phyloP scores from a whole-genome alignment of 2,797 vertebrate genomes.

The Liasis olivaceus region DNA sequence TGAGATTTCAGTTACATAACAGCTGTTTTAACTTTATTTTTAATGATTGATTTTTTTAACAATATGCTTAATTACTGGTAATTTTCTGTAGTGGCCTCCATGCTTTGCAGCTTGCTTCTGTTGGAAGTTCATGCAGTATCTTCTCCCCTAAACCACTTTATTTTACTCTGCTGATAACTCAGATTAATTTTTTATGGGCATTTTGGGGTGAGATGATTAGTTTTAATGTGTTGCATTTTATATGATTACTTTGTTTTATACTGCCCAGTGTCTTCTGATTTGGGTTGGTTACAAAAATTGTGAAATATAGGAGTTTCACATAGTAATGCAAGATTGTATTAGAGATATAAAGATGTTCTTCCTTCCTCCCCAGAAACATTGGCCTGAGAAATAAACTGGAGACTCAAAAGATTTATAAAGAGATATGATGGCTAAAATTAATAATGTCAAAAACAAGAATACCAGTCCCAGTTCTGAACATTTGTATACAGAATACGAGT shows the following conservation, averaged over 20 bases:
- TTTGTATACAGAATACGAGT: not conserved
- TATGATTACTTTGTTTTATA: not conserved
- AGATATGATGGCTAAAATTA: not conserved
- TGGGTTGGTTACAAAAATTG: not conserved
- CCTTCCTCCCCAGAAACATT: conserved; percentile 9
- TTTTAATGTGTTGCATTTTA: not conserved
- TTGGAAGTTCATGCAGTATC: not conserved
- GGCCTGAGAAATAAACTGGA: conserved; percentile 40
- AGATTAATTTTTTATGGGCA: not conserved
- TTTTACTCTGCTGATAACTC: not conserved
- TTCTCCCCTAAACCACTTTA: not conserved
- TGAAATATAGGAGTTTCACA: too few relatives aligned
- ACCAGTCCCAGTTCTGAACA: not conserved
- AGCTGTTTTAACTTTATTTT: not conserved
- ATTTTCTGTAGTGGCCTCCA: not conserved
- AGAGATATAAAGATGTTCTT: conserved; percentile 15
- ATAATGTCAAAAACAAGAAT: not conserved
- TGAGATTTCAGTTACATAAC: not conserved
- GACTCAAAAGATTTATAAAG: conserved; percentile 9
- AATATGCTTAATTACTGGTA: not conserved
- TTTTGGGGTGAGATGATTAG: not conserved
- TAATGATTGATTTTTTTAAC: not conserved
- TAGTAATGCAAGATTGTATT: conserved; percentile 13
- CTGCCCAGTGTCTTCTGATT: not conserved
- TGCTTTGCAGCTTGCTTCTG: not conserved